Evolutionary conservation across 1,140 invertebrate species (phyloP).

Genomic region (Sarcophaga peregrina): DNA sequence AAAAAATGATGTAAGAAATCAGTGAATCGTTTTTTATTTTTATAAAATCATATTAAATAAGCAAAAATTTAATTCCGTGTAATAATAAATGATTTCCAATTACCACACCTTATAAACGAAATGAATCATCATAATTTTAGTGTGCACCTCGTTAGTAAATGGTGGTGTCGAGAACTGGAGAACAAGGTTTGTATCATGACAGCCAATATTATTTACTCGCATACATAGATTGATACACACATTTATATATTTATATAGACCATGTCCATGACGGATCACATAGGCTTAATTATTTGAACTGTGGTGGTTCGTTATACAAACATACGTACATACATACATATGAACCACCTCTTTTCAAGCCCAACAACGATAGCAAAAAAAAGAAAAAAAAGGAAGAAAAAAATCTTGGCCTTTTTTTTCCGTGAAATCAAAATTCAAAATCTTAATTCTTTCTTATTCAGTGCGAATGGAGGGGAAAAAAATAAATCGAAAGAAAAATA

Average conservation of each 20-base stretch:
- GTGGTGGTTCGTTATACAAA: background rate
- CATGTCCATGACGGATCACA: conserved; percentile 17
- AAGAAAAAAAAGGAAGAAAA: background rate
- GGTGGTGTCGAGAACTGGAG: background rate
- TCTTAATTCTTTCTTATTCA: background rate
- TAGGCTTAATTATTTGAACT: conserved; percentile 22
- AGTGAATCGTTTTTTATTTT: too few relatives aligned
- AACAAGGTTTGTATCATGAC: background rate
- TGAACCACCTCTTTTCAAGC: background rate
- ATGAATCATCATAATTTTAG: too few relatives aligned
- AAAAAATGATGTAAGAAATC: too few relatives aligned
- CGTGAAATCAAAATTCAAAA: background rate
- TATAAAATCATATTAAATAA: too few relatives aligned
- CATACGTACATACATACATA: background rate
- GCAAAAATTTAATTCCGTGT: too few relatives aligned
- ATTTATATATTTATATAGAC: background rate
- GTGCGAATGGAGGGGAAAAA: background rate
- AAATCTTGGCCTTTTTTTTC: conserved; percentile 18
- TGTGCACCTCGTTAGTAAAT: background rate
- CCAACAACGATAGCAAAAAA: background rate
- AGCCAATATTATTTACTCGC: background rate
- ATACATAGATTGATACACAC: background rate
- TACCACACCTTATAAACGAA: too few relatives aligned
- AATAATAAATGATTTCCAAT: too few relatives aligned
- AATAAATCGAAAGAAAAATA: background rate